Base-by-base conservation (phyloP, 2,888 invertebrate species). In the Agonopterix alstromeriana region DNA sequence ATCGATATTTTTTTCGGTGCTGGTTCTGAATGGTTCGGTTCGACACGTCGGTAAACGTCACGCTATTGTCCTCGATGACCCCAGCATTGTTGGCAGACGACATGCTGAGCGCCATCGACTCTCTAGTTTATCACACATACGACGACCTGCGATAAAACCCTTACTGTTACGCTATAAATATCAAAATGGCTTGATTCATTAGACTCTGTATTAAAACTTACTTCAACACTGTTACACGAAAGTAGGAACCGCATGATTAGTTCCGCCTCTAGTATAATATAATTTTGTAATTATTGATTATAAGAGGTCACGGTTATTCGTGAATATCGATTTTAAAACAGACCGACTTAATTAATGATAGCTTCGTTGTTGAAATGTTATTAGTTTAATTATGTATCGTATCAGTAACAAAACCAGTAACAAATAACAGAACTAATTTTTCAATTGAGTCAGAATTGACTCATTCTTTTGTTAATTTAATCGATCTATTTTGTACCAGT, bases 1-100 rank as follows among this genome's bases (percentile, higher is more conserved):
- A 88, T 88, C 88, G 87, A 86, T 88, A 85, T 88, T 87, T 88
- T 88, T 87, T 88, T 87, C 82, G 80, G 79, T 82, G 77, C 81
- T 78, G 81, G 74, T 70, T 76, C 77, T 85, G 82, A 84, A 88
- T 85, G 70, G 70, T 63, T 63, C 70, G 65, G 78, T 82, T 82
- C 77, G 82, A 81, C 82, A 84, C 85, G 76, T 82, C 77, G 78
- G 72, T 82, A 82, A 84, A 82, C 80, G 85, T 81, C 79, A 81
- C 73, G 73, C 73, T 71, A 81, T 87, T 85, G 86, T 86, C 58
- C 65, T 60, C 65, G 78, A 74, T 84, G 87, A 87, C 87, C 87
- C 85, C 75, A 63, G 61, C 68, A 71, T 84, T 82, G 80, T 82
- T 49, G 50, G 46, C 51, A 58, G 69, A 61, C 57, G 62, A 67